Conservation (phyloP, 2,888 invertebrate species). For the Sycophila texana region DNA sequence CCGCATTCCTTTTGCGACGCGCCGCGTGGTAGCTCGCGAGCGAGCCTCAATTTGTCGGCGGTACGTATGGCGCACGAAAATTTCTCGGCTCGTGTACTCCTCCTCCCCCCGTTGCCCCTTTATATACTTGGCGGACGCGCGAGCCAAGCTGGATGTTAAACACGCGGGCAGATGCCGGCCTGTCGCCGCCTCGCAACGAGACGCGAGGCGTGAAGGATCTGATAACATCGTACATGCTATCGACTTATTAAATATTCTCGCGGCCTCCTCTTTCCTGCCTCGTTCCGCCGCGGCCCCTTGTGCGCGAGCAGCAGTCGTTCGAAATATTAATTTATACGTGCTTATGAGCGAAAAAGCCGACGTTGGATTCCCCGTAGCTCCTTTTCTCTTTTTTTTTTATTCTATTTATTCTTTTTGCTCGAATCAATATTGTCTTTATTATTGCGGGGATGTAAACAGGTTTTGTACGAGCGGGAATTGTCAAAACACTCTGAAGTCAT, state of each 20-base stretch:
- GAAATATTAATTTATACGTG: constrained; percentile 35
- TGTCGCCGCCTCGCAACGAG: constrained; percentile 27
- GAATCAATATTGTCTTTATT: no score
- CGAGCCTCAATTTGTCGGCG: constrained; percentile 17
- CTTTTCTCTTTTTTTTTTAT: background rate
- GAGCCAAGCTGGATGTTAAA: constrained; percentile 15
- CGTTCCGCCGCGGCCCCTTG: background rate
- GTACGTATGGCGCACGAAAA: constrained; percentile 11
- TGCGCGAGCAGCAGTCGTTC: constrained; percentile 15
- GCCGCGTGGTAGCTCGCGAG: constrained; percentile 23
- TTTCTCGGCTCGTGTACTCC: constrained; percentile 6
- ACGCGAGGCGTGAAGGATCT: constrained; percentile 44
- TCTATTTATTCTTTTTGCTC: no score
- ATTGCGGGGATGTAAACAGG: no score
- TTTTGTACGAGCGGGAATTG: no score
- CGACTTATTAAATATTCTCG: constrained; percentile 46
- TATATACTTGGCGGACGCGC: no score
- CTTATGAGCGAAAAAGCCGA: background rate
- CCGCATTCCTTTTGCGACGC: constrained; percentile 18
- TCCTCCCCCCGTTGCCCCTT: background rate
- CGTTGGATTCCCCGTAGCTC: background rate
- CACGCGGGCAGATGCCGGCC: background rate
- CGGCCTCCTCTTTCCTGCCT: background rate
- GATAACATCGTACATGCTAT: constrained; percentile 39
- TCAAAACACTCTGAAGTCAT: no score